Evolutionary conservation across 2,113 vertebrate species (phyloP), one percentile per base, ranked within the genome.

Genomic region (Mormyrus iriodes): DNA sequence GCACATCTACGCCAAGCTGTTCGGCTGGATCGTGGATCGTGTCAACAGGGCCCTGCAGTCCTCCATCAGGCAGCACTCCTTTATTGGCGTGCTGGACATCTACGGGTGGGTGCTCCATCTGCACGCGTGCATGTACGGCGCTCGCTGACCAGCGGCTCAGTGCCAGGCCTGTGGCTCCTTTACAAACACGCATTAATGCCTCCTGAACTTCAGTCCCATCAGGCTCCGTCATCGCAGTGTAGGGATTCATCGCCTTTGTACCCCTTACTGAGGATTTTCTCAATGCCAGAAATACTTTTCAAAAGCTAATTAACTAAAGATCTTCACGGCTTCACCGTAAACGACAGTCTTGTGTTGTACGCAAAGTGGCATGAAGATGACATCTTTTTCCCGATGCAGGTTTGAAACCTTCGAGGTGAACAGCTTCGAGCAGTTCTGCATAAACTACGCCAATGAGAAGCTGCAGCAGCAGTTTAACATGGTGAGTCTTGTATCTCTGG

Each of bases 391-490:
- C 15, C 92, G 85, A 93, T 92, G 46, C 92, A 99, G 98, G 92
- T 99, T 99, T 95, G 98, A 99, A 94, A 99, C 98, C 1, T 99
- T 99, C 76, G 98, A 99, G 93, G 97, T 98, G 94, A 99, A 99
- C 96, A 99, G 98, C 94, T 99, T 99, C 94, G 98, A 99, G 93
- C 98, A 99, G 92, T 99, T 99, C 94, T 99, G 98, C 91, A 99
- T 99, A 93, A 99, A 99, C 95, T 99, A 99, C 65, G 98, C 98
- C 91, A 99, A 99, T 3, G 98, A 99, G 93, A 99, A 99, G 88
- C 97, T 99, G 46, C 98, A 99, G 94, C 98, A 99, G 82, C 98
- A 99, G 92, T 99, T 99, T 94, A 99, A 99, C 95, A 98, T 99
- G 98, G 98, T 99, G 95, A 97, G 97, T 91, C 93, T n/a, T 5